A percentile compares a stretch with the other conserved stretches of the same genome.
Evolutionary conservation across 2,113 vertebrate species (phyloP).

Genomic region (Phoenicopterus ruber): DNA sequence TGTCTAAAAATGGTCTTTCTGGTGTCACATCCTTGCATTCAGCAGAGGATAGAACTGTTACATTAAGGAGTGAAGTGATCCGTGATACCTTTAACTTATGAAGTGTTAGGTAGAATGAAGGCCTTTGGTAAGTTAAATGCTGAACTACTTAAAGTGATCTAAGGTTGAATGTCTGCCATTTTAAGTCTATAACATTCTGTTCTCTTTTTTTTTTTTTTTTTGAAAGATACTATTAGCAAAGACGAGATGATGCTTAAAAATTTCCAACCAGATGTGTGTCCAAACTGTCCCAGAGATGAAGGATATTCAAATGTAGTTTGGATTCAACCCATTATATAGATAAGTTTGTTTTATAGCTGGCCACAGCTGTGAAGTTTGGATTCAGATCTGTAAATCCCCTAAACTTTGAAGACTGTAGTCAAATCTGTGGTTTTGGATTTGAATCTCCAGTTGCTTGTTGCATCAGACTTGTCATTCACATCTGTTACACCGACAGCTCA

Average conservation of each 20-base stretch:
- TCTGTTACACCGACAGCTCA: background rate
- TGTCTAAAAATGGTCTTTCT: background rate
- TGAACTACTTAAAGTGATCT: background rate
- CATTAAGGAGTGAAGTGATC: background rate
- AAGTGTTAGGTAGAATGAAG: background rate
- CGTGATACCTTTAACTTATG: background rate
- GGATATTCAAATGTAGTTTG: background rate
- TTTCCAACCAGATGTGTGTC: background rate
- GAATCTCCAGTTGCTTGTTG: background rate
- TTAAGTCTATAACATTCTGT: background rate
- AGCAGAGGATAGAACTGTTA: background rate
- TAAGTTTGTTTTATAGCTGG: constrained; percentile 21
- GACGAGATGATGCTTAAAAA: background rate
- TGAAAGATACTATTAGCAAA: background rate
- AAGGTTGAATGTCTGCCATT: background rate
- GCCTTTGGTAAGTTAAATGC: background rate
- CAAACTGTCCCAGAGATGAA: background rate
- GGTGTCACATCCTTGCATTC: background rate
- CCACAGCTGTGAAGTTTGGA: constrained; percentile 51
- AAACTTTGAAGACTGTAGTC: constrained; percentile 21
- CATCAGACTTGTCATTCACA: background rate
- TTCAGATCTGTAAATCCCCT: constrained; percentile 35
- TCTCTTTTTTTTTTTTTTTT: background rate
- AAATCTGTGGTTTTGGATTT: constrained; percentile 43
- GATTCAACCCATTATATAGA: background rate